Percentiles rank a stretch among this genome's conserved stretches.
Evolutionary conservation across 2,113 vertebrate genomes (phyloP).

Genomic region (Uria lomvia): DNA sequence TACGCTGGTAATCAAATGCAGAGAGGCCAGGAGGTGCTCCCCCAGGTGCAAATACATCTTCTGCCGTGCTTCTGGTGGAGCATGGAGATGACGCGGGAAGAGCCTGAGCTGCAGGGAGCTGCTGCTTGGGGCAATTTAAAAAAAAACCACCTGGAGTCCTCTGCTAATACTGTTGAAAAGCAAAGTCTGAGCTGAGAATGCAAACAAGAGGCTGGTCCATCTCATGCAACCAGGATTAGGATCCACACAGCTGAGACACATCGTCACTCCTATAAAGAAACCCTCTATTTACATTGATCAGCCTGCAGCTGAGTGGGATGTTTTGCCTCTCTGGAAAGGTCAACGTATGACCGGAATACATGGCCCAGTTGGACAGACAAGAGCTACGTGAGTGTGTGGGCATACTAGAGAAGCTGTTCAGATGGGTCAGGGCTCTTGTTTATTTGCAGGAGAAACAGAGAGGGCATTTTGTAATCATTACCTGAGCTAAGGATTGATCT

Average conservation of each 20-base stretch:
- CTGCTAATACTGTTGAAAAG: neutral
- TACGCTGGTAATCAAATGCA: neutral
- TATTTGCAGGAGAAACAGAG: neutral
- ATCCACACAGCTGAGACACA: neutral
- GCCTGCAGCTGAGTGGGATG: neutral
- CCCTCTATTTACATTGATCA: neutral
- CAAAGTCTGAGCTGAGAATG: neutral
- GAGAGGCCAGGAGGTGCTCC: neutral
- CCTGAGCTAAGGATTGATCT: neutral
- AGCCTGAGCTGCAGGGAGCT: neutral
- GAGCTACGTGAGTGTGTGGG: neutral
- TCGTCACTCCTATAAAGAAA: neutral
- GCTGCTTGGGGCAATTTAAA: rapidly evolving
- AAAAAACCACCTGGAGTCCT: neutral
- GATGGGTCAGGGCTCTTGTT: neutral
- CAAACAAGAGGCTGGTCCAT: neutral
- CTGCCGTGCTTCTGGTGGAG: neutral
- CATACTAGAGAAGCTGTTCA: neutral
- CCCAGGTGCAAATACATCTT: neutral
- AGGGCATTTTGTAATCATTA: neutral
- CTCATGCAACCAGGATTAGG: neutral
- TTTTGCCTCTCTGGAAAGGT: neutral
- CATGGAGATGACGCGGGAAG: neutral
- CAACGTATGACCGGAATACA: neutral
- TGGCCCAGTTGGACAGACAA: neutral